These are phyloP conservation scores for Aphrocallistes beatrix DNA, from an alignment of 37 sponge, comb jelly and placozoan species.

Conservation along the genomic window DNA sequence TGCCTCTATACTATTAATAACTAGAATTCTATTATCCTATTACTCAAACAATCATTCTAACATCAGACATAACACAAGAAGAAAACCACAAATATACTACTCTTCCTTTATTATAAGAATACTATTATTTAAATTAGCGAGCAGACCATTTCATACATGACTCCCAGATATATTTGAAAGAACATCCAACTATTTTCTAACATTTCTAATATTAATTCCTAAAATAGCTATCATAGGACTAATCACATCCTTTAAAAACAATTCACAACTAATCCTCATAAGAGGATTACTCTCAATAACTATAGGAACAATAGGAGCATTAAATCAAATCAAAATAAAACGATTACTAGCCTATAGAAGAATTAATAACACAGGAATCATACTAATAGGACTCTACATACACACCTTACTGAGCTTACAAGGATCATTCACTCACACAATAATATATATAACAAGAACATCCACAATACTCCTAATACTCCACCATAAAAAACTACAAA, in stretches of 20 bases:
- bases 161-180: slow-evolving; percentile 67
- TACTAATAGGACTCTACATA: slow-evolving; percentile 43
- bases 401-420: slow-evolving; percentile 55
- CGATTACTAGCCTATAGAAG: slow-evolving; percentile 67
- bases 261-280: slow-evolving; percentile 38
- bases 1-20: slow-evolving; percentile 54
- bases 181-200: slow-evolving; percentile 36
- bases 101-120: slow-evolving; percentile 45
- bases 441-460: slow-evolving; percentile 57
- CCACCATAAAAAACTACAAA: too few species aligned
- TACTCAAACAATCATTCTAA: slow-evolving; percentile 26
- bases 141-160: slow-evolving; percentile 62
- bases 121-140: slow-evolving; percentile 50
- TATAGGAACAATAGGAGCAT: slow-evolving; percentile 54
- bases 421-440: slow-evolving; percentile 50
- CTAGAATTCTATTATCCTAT: slow-evolving; percentile 48
- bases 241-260: slow-evolving; percentile 47
- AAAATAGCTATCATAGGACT: slow-evolving; percentile 46
- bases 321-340: slow-evolving; percentile 63
- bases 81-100: slow-evolving; percentile 40
- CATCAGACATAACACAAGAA: neutral
- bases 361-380: slow-evolving; percentile 62
- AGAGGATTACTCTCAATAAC: slow-evolving; percentile 48
- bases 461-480: too few species aligned
- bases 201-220: slow-evolving; percentile 41